Conservation (phyloP, 2,888 invertebrate species). For the Strigamia crassipes region DNA sequence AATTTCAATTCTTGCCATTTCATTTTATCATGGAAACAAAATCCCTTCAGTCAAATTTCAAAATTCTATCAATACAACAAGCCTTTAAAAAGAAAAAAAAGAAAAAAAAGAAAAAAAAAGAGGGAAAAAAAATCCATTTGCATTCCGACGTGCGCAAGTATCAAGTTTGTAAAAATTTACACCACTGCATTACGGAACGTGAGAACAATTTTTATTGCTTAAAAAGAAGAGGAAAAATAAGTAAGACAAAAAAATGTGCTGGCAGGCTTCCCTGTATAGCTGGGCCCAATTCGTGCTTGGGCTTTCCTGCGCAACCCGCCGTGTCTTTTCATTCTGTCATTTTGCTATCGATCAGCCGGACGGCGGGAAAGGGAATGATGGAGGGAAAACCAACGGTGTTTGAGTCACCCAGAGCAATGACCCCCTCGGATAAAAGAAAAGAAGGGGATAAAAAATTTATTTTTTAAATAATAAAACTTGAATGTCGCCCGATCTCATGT, state of each 20-base stretch:
- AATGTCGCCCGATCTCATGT: background rate
- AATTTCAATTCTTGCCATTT: conserved; percentile 32
- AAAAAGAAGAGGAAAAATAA: background rate
- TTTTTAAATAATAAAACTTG: background rate
- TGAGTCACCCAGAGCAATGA: conserved; percentile 35
- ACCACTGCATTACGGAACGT: conserved; percentile 33
- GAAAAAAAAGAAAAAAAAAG: background rate
- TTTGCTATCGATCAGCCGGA: conserved; percentile 39
- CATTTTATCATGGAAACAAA: background rate
- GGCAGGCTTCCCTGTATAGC: conserved; percentile 24
- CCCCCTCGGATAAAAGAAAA: background rate
- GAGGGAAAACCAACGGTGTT: conserved; percentile 28
- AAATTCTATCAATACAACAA: conserved; percentile 37
- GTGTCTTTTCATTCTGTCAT: conserved; percentile 38
- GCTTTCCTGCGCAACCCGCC: conserved; percentile 36
- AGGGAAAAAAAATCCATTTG: background rate
- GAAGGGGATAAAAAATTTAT: background rate
- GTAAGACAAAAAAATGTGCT: background rate
- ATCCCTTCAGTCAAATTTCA: conserved; percentile 19
- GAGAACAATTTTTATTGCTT: conserved; percentile 23
- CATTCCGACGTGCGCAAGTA: conserved; percentile 17
- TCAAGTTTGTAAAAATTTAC: conserved; percentile 40
- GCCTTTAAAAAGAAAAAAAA: background rate
- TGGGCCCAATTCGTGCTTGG: conserved; percentile 29
- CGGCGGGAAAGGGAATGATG: conserved; percentile 40